Evolutionary conservation across 2,888 invertebrate species (phyloP).

Genomic region (Apocheima hispidaria): DNA sequence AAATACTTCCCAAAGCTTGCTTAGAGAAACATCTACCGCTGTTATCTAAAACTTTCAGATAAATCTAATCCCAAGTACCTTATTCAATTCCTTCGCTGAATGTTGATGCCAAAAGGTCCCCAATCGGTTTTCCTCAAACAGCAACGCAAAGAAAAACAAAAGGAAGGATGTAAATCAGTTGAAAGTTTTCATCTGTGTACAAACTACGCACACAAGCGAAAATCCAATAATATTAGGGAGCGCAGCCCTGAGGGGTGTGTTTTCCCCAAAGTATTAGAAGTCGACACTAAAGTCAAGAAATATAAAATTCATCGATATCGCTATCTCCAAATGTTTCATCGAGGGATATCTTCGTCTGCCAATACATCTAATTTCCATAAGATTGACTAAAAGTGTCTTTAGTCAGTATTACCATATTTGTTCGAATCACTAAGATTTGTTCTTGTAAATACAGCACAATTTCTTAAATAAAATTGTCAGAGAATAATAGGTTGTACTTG

Average conservation of each 20-base stretch:
- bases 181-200: conserved; percentile 70
- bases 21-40: neutral
- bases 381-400: conserved; percentile 22
- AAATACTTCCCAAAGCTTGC: neutral
- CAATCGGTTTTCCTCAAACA: conserved; percentile 37
- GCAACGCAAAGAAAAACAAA: conserved; percentile 45
- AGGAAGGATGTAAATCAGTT: conserved; percentile 66
- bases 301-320: conserved; percentile 81
- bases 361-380: conserved; percentile 34
- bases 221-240: conserved; percentile 79
- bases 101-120: conserved; percentile 19
- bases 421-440: too few species aligned
- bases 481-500: too few species aligned
- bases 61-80: conserved; percentile 12
- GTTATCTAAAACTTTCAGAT: conserved; percentile 7
- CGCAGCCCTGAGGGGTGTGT: conserved; percentile 69
- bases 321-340: conserved; percentile 60
- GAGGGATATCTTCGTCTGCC: conserved; percentile 19
- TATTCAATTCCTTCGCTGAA: conserved; percentile 26
- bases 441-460: too few species aligned
- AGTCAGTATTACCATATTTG: neutral
- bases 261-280: conserved; percentile 76
- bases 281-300: conserved; percentile 70
- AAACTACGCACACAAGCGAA: conserved; percentile 69
- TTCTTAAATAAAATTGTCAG: too few species aligned